These are phyloP conservation scores for Sebastes schlegelii DNA, from an alignment of 2,113 vertebrate genomes.

Conservation along the genomic window DNA sequence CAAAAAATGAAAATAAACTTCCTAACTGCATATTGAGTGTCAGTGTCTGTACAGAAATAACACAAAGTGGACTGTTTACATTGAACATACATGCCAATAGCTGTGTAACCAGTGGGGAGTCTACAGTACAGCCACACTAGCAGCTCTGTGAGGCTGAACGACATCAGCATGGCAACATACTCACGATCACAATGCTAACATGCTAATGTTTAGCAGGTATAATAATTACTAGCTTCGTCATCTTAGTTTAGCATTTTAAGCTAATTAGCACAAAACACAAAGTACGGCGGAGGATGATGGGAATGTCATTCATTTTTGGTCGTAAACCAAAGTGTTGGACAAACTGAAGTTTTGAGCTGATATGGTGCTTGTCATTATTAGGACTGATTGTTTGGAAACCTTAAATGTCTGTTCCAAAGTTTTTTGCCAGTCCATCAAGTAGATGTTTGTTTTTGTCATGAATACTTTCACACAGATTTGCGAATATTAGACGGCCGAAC, in stretches of 20 bases:
- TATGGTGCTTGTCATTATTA: no score
- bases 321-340: neutral
- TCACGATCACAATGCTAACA: neutral
- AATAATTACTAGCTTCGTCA: neutral
- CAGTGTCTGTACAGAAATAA: constrained; percentile 15
- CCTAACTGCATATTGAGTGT: neutral
- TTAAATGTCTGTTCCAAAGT: neutral
- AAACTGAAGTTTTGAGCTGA: no score
- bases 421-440: no score
- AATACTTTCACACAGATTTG: no score
- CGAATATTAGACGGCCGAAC: no score
- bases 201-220: neutral
- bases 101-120: neutral
- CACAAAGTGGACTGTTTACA: neutral
- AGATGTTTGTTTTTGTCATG: no score
- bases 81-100: neutral
- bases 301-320: neutral
- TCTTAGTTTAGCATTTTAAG: neutral
- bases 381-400: neutral
- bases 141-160: neutral
- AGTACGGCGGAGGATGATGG: neutral
- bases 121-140: neutral
- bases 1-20: constrained; percentile 30
- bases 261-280: neutral
- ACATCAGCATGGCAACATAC: neutral